phyloP scores from a whole-genome alignment of 1,140 invertebrate genomes.

The Lepidotrigona ventralis region DNA sequence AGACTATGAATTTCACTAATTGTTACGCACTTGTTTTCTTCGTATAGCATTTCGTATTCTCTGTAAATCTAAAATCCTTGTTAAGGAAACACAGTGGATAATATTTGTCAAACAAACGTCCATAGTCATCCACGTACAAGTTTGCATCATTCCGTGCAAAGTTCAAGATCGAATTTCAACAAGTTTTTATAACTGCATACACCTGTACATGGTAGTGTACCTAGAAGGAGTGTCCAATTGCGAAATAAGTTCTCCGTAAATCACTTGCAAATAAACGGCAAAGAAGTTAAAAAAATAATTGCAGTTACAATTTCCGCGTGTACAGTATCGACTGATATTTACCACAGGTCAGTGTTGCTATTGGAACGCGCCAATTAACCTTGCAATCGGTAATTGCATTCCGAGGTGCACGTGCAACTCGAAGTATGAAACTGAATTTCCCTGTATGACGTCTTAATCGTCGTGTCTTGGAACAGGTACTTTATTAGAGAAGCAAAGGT shows the following conservation, averaged over 20 bases:
- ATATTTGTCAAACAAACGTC: too few species aligned
- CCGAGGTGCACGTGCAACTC: too few species aligned
- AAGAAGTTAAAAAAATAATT: neutral
- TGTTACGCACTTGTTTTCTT: too few species aligned
- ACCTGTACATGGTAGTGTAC: neutral
- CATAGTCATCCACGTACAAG: too few species aligned
- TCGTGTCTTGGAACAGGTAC: neutral
- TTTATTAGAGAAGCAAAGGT: constrained; percentile 10
- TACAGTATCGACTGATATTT: neutral
- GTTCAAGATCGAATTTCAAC: too few species aligned
- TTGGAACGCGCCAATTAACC: neutral
- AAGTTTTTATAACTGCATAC: neutral
- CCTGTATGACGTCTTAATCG: neutral
- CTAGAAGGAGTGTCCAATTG: neutral
- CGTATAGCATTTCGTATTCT: too few species aligned
- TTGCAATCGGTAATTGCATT: constrained; percentile 24
- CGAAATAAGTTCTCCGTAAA: neutral
- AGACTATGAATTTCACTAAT: too few species aligned
- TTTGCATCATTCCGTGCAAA: too few species aligned
- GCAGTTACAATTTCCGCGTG: neutral
- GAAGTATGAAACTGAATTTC: constrained; percentile 12
- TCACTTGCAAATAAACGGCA: neutral
- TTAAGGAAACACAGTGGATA: too few species aligned
- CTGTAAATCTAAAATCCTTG: too few species aligned
- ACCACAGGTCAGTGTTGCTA: neutral